Evolutionary conservation across 2,888 invertebrate genomes (phyloP), one percentile per base, ranked within the genome.

Genomic region (Proisotoma minuta): DNA sequence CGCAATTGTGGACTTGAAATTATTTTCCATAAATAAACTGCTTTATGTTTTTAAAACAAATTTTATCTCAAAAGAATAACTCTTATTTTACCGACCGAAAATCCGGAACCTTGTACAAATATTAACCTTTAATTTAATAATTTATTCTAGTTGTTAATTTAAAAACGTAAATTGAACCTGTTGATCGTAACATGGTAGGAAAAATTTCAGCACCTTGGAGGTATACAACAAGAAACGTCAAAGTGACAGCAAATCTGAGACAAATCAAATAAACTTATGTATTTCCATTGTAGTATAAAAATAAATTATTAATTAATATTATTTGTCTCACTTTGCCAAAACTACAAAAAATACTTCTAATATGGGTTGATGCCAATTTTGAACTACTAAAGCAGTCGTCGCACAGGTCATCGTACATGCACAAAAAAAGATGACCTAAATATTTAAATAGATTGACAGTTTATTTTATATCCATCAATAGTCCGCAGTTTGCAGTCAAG

Each of bases 151-250:
- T n/a, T n/a, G n/a, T n/a, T n/a, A n/a, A n/a, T n/a, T n/a, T n/a
- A n/a, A n/a, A n/a, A 28, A 84, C 83, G 62, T 85, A 75, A 0
- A 85, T 82, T 69, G 84, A 81, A 50, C 86, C 86, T 3, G 85
- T 83, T 74, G 85, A 84, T 24, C 86, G 78, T 39, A 86, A 77
- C 71, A 84, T 84, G 0, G 86, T 87, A n/a, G 86, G 86, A 75
- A 84, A 86, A 24, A 85, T 79, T 77, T 87, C 86, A 1, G 70
- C 65, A 2, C 69, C 69, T 57, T 65, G 65, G 8, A 78, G 74
- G 81, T 83, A 43, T 8, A 82, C 81, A 22, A 82, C 79, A 72
- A 84, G 84, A 76, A 83, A 85, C 5, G 82, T 79, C 23, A 84
- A 74, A 2, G 83, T 34, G 8, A 34, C 15, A 10, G 34, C 34